Base-by-base conservation (phyloP, 2,888 invertebrate species). In the Amphimallon solstitiale region DNA sequence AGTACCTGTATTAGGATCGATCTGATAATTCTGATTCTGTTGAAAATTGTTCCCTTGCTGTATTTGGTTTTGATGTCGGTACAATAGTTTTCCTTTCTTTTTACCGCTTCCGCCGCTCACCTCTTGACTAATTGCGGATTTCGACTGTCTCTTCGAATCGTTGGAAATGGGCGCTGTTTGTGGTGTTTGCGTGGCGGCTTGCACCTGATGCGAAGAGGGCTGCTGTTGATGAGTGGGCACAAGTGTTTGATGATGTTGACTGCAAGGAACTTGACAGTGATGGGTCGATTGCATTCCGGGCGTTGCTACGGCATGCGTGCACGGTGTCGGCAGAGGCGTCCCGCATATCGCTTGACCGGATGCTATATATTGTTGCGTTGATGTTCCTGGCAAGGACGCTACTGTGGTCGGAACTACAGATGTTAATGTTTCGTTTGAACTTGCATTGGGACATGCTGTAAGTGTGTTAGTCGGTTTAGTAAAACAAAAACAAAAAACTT, bases 111-210 rank as follows among this genome's bases (percentile, higher is more conserved):
- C 68, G 65, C 64, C 60, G 63, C 64, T 69, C 37, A 71, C 70
- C 46, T 68, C 69, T 49, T 70, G 72, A 71, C 74, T 23, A 65
- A 71, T 60, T 69, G 75, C 37, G 3, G 68, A 59, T 64, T 83
- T 83, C 15, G 79, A 80, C 0, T 77, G 72, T 48, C 65, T 64
- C 59, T 76, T 75, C 10, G 69, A 72, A 34, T 77, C 79, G 21
- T 76, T 64, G 15, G 76, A 70, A 10, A 78, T 77, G 6, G 82
- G 78, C 9, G 79, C 76, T 9, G 82, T 78, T 46, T 86, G 70
- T 7, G 86, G 86, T 2, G 88, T 88, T 76, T 89, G 89, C 1
- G 89, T 89, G 14, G 87, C 87, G 14, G 88, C 89, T 80, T 89
- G 88, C 45, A 87, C 87, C 76, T 88, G 86, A 74, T 85, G 83